Conservation (phyloP, 2,113 vertebrate genomes). For the Oreochromis aureus region DNA sequence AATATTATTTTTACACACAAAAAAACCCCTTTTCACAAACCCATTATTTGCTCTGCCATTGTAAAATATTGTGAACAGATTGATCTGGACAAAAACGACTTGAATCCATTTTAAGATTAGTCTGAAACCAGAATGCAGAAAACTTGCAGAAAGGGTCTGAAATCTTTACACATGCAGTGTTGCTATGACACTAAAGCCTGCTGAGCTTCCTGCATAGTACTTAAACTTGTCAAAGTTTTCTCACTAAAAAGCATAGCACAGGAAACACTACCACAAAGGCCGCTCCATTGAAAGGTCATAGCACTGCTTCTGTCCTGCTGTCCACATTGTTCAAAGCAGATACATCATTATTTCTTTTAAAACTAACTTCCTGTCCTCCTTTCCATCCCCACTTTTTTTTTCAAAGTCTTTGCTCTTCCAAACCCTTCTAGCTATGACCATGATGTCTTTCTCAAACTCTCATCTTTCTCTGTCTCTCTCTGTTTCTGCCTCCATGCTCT, state of each 20-base stretch:
- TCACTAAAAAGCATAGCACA: neutral
- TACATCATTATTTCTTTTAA: constrained; percentile 20
- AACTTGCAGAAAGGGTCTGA: neutral
- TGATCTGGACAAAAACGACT: neutral
- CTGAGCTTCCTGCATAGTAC: neutral
- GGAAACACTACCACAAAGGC: neutral
- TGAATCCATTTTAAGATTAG: neutral
- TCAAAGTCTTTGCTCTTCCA: constrained; percentile 4
- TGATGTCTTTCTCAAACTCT: constrained; percentile 43
- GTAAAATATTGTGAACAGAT: neutral
- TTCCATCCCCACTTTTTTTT: neutral
- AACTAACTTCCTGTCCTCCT: neutral
- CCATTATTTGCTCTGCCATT: neutral
- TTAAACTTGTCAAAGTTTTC: neutral
- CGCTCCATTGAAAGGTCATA: constrained; percentile 1
- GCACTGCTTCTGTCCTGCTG: neutral
- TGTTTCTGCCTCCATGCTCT: constrained; percentile 17
- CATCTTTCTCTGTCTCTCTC: constrained; percentile 10
- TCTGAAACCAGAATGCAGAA: neutral
- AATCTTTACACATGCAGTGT: neutral
- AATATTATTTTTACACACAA: neutral
- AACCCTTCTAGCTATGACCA: constrained; percentile 21
- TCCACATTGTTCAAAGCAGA: neutral
- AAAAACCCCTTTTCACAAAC: neutral
- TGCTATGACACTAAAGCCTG: neutral